Base-by-base conservation (phyloP, 2,113 vertebrate species). In the Macquaria ambigua region DNA sequence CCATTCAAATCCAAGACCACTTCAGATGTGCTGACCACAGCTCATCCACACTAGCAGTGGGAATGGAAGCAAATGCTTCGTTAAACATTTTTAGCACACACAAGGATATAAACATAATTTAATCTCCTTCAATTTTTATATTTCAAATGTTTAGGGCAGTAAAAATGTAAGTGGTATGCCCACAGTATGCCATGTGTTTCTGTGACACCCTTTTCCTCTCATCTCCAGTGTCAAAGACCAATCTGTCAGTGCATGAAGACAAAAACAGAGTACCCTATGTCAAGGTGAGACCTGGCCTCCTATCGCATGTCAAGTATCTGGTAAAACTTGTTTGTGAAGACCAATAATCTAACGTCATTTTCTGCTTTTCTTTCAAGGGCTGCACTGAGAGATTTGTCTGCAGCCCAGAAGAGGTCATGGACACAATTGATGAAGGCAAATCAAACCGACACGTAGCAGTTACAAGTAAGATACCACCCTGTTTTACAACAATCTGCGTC, bases 351-450 rank as follows among this genome's bases (percentile, higher is more conserved):
- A 9, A 63, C 64, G 4, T 34, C n/a, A 6, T 43, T 0, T 28
- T 81, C 6, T 75, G 15, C 28, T 71, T 50, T 79, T 55, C 52
- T 80, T 73, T 48, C 34, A 67, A 99, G 98, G 98, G 98, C 71
- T 99, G 98, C 94, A 99, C 98, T 79, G 98, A 99, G 71, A 97
- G 98, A 72, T 99, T 99, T 92, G 98, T 99, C 86, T 99, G 97
- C 96, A 99, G 98, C 96, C 98, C 98, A 58, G 98, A 99, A 11
- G 98, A 99, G 94, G 98, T 99, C 87, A 99, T 99, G 98, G 98
- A 99, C 87, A 99, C 98, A n/a, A 99, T 99, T 88, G 98, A 99
- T 91, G 98, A 99, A 96, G 98, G 98, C 93, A 99, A 99, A 95
- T 98, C 98, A 20, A 99, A 99, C 90, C 93, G 98, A 94, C 98